phyloP scores from a whole-genome alignment of 1,140 invertebrate species.

The Aphelenchoides besseyi region DNA sequence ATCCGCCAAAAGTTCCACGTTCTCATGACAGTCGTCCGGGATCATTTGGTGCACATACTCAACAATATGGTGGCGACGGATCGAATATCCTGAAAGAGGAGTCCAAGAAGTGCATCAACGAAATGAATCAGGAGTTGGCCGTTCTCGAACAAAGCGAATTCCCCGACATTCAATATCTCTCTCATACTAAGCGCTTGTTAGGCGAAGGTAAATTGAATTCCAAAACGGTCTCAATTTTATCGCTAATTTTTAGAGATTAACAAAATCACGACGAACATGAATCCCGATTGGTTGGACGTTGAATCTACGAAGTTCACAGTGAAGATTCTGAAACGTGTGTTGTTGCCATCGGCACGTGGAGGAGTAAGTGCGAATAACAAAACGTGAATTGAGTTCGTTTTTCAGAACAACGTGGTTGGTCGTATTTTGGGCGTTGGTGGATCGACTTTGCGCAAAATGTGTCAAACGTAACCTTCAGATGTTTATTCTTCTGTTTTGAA shows the following conservation, averaged over 20 bases:
- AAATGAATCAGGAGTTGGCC: constrained; percentile 20
- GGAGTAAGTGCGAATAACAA: background rate
- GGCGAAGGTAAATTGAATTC: background rate
- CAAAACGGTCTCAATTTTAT: background rate
- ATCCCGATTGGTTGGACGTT: constrained; percentile 21
- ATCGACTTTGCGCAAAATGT: constrained; percentile 20
- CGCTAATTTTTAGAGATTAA: constrained; percentile 1
- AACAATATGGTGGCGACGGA: background rate
- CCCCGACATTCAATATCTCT: constrained; percentile 2
- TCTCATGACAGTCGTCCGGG: background rate
- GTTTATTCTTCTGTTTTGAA: no score
- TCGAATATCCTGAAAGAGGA: constrained; percentile 12
- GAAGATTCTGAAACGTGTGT: constrained; percentile 8
- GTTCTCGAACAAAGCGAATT: background rate
- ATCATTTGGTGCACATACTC: background rate
- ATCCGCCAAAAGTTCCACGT: background rate
- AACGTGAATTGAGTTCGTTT: background rate
- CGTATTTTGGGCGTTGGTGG: constrained; percentile 12
- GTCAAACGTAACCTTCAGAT: no score
- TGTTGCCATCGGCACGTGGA: background rate
- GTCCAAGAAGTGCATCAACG: background rate
- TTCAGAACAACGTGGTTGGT: constrained; percentile 18
- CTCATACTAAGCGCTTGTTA: constrained; percentile 16
- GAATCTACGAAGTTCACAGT: constrained; percentile 9
- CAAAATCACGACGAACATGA: constrained; percentile 15